A percentile compares a stretch with the other conserved stretches of the same genome.
Conservation (phyloP, 53 echinoderm and acorn worm species). For the Actinopyga echinites region DNA sequence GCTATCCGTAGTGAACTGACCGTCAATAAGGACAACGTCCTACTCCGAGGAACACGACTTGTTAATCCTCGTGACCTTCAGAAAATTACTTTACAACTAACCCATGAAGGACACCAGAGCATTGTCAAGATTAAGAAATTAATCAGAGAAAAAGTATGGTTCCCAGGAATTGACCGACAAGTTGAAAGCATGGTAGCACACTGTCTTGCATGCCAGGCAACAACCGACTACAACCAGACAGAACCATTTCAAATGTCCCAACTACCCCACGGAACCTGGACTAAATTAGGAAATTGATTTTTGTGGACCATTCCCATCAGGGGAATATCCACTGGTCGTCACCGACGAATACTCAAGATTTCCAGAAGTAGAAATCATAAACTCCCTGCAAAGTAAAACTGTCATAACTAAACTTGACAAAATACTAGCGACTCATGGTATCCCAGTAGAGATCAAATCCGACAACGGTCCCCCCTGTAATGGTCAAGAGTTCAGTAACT, state of each 20-base stretch:
- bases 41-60: slow-evolving; percentile 34
- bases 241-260: slow-evolving; percentile 1
- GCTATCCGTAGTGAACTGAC: slow-evolving; percentile 55
- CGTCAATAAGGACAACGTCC: slow-evolving; percentile 29
- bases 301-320: slow-evolving; percentile 27
- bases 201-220: slow-evolving; percentile 61
- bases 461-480: slow-evolving; percentile 57
- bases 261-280: background rate
- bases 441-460: slow-evolving; percentile 50
- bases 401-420: slow-evolving; percentile 1
- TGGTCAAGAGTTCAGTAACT: background rate
- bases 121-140: slow-evolving; percentile 59
- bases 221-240: background rate
- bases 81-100: slow-evolving; percentile 31
- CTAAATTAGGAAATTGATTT: slow-evolving; percentile 36
- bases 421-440: slow-evolving; percentile 37
- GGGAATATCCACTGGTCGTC: slow-evolving; percentile 29
- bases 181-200: slow-evolving; percentile 42
- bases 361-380: slow-evolving; percentile 14
- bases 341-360: slow-evolving; percentile 44
- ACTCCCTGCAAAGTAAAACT: background rate
- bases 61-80: slow-evolving; percentile 51
- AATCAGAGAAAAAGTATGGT: slow-evolving; percentile 62
- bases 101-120: slow-evolving; percentile 59
- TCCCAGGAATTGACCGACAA: slow-evolving; percentile 51